Evolutionary conservation across 2,888 invertebrate species (phyloP).

Genomic region (Stenolophus ochropezus): DNA sequence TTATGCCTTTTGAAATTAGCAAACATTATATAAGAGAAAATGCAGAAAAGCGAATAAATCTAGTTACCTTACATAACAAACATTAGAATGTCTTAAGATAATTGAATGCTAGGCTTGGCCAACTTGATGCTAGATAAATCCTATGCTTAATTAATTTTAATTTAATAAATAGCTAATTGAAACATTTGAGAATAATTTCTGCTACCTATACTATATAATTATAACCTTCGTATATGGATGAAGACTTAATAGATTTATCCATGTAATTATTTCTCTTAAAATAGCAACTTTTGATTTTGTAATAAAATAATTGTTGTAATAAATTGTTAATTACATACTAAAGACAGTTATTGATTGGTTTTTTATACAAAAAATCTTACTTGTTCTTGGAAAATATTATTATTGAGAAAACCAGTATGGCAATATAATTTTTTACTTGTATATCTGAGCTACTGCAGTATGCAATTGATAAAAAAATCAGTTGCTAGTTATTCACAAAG

Average conservation of each 20-base stretch:
- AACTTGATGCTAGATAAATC: conserved; percentile 22
- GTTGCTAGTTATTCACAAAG: no score
- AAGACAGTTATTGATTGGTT: neutral
- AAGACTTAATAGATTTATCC: conserved; percentile 13
- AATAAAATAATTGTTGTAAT: conserved; percentile 29
- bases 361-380: neutral
- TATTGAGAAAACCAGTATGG: neutral
- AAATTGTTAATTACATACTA: conserved; percentile 13
- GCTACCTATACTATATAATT: conserved; percentile 13
- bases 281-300: neutral
- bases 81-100: conserved; percentile 5
- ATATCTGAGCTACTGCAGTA: no score
- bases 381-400: neutral
- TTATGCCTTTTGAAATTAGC: neutral
- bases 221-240: conserved; percentile 2
- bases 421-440: no score
- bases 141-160: conserved; percentile 14
- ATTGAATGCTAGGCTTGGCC: conserved; percentile 19
- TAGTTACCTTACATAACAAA: neutral
- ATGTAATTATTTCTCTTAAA: conserved; percentile 23
- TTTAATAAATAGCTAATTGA: conserved; percentile 30
- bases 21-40: neutral
- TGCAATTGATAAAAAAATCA: no score
- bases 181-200: conserved; percentile 26
- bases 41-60: neutral